A percentile compares a stretch with the other conserved stretches of the same genome.
phyloP scores from a whole-genome alignment of 2,113 vertebrate genomes.

The Bos indicus region DNA sequence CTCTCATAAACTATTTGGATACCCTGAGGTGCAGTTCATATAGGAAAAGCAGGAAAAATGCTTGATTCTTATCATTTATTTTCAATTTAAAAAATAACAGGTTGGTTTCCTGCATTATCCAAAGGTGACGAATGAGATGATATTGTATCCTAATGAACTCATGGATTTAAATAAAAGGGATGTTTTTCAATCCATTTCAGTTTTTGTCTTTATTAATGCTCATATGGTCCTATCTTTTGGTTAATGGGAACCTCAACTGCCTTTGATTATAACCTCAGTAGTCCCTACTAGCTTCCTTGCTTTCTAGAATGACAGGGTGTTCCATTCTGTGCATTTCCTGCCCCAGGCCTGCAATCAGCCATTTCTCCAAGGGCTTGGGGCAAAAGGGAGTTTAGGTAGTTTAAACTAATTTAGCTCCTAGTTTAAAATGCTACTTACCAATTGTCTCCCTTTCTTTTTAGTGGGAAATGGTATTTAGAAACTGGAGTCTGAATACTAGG shows the following conservation, averaged over 20 bases:
- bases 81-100: constrained; percentile 25
- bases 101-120: background rate
- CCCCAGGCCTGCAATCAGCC: background rate
- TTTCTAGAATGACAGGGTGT: background rate
- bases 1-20: background rate
- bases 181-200: background rate
- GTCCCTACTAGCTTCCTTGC: background rate
- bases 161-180: background rate
- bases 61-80: constrained; percentile 19
- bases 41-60: background rate
- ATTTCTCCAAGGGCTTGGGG: background rate
- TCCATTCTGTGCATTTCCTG: background rate
- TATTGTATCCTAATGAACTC: constrained; percentile 2
- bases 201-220: constrained; percentile 8
- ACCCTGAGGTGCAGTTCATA: background rate
- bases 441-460: background rate
- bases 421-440: background rate
- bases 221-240: background rate
- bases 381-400: background rate
- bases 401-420: background rate
- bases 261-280: background rate
- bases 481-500: background rate
- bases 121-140: background rate
- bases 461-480: background rate
- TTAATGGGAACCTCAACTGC: background rate